Percentiles rank a stretch among this genome's conserved stretches.
phyloP scores from a whole-genome alignment of 2,113 vertebrate genomes.

The Plecturocebus donacophilus region DNA sequence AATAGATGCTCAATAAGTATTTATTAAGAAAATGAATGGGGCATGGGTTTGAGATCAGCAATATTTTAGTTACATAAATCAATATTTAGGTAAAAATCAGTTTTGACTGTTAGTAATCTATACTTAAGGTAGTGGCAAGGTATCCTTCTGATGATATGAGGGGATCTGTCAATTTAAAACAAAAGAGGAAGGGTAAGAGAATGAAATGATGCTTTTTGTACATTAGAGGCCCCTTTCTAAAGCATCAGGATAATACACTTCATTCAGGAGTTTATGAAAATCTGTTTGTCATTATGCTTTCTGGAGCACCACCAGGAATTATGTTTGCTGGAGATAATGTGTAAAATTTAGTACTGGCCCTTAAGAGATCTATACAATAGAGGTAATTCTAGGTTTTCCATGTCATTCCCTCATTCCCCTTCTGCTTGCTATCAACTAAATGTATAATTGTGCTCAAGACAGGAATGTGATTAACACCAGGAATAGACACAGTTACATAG shows the following conservation, averaged over 20 bases:
- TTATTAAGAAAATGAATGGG: background rate
- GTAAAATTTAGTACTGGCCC: background rate
- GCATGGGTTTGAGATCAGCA: background rate
- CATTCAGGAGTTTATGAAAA: background rate
- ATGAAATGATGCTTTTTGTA: background rate
- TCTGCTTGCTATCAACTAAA: background rate
- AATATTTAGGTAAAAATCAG: background rate
- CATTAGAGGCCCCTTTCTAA: background rate
- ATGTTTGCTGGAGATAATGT: background rate
- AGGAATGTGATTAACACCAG: background rate
- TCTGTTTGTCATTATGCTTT: background rate
- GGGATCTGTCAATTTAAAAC: background rate
- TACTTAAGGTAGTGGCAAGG: background rate
- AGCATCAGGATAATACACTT: background rate
- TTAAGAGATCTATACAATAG: background rate
- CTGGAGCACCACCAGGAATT: background rate
- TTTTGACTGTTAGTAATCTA: background rate
- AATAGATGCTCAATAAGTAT: background rate
- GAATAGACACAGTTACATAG: background rate
- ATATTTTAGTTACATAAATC: background rate
- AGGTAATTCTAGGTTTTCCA: background rate
- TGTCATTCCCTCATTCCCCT: background rate
- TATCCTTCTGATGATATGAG: background rate
- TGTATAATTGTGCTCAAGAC: background rate
- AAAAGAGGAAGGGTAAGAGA: background rate